These are phyloP conservation scores for Colossoma macropomum DNA, from an alignment of 2,113 vertebrate species.

Conservation along the genomic window DNA sequence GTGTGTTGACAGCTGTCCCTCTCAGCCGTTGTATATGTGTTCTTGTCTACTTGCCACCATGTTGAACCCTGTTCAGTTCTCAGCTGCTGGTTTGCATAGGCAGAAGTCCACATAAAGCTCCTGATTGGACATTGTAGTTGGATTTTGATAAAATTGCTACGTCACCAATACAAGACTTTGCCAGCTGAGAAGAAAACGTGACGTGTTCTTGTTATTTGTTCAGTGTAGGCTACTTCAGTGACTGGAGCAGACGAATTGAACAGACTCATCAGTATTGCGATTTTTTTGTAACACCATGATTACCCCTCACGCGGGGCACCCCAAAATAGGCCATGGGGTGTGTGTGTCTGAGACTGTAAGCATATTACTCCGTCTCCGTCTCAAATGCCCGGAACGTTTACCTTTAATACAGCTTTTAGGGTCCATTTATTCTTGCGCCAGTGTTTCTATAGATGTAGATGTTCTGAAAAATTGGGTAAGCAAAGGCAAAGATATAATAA, in stretches of 20 bases:
- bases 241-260: neutral
- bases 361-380: neutral
- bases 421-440: neutral
- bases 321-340: conserved; percentile 29
- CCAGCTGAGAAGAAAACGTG: neutral
- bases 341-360: conserved; percentile 17
- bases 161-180: conserved; percentile 13
- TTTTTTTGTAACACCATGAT: neutral
- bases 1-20: neutral
- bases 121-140: neutral
- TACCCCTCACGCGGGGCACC: neutral
- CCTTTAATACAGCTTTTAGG: neutral
- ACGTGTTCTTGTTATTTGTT: conserved; percentile 25
- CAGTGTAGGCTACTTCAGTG: neutral
- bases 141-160: conserved; percentile 2
- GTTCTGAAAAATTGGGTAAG: neutral
- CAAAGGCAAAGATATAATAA: no score
- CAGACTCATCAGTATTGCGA: conserved; percentile 11
- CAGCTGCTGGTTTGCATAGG: neutral
- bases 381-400: no score
- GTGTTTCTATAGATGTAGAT: neutral
- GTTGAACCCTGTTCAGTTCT: neutral
- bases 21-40: neutral
- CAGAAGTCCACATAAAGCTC: conserved; percentile 15
- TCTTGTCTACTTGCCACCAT: conserved; percentile 19